A percentile compares a stretch with the other conserved stretches of the same genome.
phyloP scores from a whole-genome alignment of 2,888 invertebrate species.

The Andrena dorsata region DNA sequence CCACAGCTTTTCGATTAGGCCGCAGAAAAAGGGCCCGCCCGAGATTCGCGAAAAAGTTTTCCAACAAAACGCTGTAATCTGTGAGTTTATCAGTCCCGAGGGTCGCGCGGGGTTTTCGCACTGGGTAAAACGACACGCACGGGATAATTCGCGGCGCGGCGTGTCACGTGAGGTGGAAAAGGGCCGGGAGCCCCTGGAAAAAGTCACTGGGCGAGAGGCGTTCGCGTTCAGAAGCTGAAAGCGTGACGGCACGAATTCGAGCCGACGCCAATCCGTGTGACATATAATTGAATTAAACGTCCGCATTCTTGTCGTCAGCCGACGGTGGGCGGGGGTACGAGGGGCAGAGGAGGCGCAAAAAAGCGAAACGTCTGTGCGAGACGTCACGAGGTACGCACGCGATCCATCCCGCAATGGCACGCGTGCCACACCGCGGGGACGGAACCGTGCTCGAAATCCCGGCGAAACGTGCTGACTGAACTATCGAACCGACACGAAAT shows the following conservation, averaged over 20 bases:
- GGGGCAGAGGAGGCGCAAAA: slow-evolving; percentile 15
- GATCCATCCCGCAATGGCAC: too few relatives aligned
- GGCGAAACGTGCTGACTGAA: too few relatives aligned
- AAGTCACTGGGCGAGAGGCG: slow-evolving; percentile 16
- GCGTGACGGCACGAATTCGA: slow-evolving; percentile 70
- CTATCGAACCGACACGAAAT: neutral
- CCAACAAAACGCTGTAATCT: slow-evolving; percentile 47
- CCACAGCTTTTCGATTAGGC: slow-evolving; percentile 61
- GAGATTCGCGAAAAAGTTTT: slow-evolving; percentile 51
- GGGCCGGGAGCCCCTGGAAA: slow-evolving; percentile 24
- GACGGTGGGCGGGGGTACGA: slow-evolving; percentile 34
- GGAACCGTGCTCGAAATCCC: neutral
- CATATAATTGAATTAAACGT: slow-evolving; percentile 66
- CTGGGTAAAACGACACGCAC: slow-evolving; percentile 14
- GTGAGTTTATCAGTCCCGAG: slow-evolving; percentile 59
- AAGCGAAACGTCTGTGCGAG: slow-evolving; percentile 27
- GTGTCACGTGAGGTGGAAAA: slow-evolving; percentile 39
- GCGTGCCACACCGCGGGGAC: neutral
- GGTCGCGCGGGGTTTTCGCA: slow-evolving; percentile 30
- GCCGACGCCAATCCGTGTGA: slow-evolving; percentile 58
- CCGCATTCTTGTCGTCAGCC: slow-evolving; percentile 48
- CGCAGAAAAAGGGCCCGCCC: slow-evolving; percentile 24
- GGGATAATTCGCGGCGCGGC: slow-evolving; percentile 21
- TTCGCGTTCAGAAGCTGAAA: slow-evolving; percentile 36
- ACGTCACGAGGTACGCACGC: slow-evolving; percentile 13